A percentile compares a stretch with the other conserved stretches of the same genome.
These are phyloP conservation scores for Dioctria rufipes DNA, from an alignment of 2,888 invertebrate species.

Conservation along the genomic window DNA sequence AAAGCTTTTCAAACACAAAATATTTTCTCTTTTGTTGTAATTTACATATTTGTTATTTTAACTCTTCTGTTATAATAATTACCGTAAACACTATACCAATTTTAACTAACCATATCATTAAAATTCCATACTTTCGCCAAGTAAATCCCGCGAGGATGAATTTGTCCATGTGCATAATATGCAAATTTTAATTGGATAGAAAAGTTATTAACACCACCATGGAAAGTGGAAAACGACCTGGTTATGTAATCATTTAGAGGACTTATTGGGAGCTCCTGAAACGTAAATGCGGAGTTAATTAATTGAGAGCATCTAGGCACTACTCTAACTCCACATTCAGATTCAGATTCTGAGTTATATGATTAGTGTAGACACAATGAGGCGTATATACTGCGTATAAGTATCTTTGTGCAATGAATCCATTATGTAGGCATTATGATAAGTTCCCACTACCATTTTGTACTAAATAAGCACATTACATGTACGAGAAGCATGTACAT, in stretches of 20 bases:
- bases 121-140: background rate
- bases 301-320: background rate
- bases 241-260: background rate
- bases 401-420: slow-evolving; percentile 18
- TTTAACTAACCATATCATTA: background rate
- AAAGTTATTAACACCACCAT: slow-evolving; percentile 12
- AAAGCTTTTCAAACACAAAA: no score
- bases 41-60: no score
- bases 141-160: slow-evolving; percentile 3
- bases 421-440: slow-evolving; percentile 12
- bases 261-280: slow-evolving; percentile 19
- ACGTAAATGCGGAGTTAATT: slow-evolving; percentile 27
- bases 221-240: background rate
- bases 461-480: no score
- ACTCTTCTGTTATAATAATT: no score
- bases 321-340: background rate
- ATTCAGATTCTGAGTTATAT: background rate
- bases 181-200: slow-evolving; percentile 44
- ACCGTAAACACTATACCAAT: no score
- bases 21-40: no score
- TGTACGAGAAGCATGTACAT: no score
- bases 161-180: slow-evolving; percentile 30
- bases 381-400: slow-evolving; percentile 5
- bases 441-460: background rate
- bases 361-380: slow-evolving; percentile 12